phyloP scores from a whole-genome alignment of 2,113 vertebrate species.

The Odontesthes bonariensis region DNA sequence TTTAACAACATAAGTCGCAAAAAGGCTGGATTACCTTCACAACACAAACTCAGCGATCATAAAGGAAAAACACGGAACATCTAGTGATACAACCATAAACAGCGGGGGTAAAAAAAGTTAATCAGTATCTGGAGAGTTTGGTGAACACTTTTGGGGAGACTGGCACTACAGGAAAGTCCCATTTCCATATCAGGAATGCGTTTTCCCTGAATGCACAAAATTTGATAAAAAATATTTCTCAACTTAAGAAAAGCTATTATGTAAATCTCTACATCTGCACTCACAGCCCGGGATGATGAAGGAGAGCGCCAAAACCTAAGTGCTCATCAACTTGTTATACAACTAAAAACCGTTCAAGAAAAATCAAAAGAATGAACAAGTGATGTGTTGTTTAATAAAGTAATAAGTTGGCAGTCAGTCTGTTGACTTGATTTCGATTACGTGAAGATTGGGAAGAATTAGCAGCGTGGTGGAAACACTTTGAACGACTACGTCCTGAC shows the following conservation, averaged over 20 bases:
- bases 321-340: neutral
- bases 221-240: neutral
- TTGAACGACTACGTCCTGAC: neutral
- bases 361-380: neutral
- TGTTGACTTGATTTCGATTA: constrained; percentile 9
- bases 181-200: neutral
- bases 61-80: no score
- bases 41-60: no score
- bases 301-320: neutral
- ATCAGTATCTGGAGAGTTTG: no score
- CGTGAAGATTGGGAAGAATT: constrained; percentile 2
- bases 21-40: no score
- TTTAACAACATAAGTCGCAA: no score
- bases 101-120: no score
- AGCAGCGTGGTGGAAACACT: constrained; percentile 10
- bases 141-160: no score
- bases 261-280: neutral
- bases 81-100: no score
- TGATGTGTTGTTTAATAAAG: neutral
- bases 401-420: neutral
- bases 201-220: neutral
- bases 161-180: no score
- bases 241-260: neutral
- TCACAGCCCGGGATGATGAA: neutral
- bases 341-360: neutral